phyloP scores from a whole-genome alignment of 2,797 vertebrate genomes.

The Hipposideros larvatus region DNA sequence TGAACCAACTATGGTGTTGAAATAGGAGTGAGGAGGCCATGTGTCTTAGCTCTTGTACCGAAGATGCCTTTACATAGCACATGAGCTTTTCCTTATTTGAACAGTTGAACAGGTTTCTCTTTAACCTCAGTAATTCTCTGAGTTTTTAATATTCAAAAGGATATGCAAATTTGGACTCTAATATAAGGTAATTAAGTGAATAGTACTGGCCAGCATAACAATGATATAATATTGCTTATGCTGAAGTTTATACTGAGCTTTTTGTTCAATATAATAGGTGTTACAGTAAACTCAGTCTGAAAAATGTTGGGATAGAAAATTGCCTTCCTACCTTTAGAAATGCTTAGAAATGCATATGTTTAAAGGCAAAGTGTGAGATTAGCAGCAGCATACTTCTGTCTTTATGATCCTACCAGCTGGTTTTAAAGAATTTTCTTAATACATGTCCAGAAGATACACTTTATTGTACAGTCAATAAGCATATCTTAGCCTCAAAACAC shows the following conservation, averaged over 20 bases:
- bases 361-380: background rate
- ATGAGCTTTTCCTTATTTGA: background rate
- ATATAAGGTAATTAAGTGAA: background rate
- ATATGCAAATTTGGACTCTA: background rate
- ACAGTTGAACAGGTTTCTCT: background rate
- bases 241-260: background rate
- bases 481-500: background rate
- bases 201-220: background rate
- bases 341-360: background rate
- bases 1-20: background rate
- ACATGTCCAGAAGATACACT: background rate
- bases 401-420: background rate
- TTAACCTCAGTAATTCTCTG: background rate
- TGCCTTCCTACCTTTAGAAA: background rate
- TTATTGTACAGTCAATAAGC: background rate
- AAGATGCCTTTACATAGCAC: background rate
- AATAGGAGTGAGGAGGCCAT: background rate
- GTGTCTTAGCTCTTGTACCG: background rate
- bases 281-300: background rate
- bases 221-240: background rate
- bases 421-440: constrained; percentile 36
- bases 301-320: background rate
- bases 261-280: background rate
- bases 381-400: background rate
- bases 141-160: background rate